Evolutionary conservation across 2,113 vertebrate genomes (phyloP).

Genomic region (Chloroceryle aenea): DNA sequence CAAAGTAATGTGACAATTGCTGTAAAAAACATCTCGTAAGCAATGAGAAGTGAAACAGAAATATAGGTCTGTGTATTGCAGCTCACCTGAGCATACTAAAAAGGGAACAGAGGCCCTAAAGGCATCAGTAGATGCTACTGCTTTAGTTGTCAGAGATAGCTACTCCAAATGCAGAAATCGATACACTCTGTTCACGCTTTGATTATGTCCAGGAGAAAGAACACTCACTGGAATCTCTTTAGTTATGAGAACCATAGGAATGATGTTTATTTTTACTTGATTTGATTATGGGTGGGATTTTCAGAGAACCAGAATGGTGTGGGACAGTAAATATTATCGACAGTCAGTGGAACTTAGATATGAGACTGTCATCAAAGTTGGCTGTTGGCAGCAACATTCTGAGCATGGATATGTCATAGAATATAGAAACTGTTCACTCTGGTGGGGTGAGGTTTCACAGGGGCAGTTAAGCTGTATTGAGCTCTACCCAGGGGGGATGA

Average conservation of each 20-base stretch:
- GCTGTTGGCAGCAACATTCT: background rate
- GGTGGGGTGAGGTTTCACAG: slow-evolving; percentile 9
- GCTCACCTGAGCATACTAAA: background rate
- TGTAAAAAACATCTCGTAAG: background rate
- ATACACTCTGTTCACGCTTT: background rate
- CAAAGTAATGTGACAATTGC: background rate
- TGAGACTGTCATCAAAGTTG: background rate
- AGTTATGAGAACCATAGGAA: background rate
- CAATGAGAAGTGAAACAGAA: background rate
- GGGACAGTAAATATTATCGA: background rate
- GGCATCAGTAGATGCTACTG: background rate
- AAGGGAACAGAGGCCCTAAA: background rate
- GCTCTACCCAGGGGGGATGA: too few species aligned
- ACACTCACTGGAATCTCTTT: background rate
- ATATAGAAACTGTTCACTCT: slow-evolving; percentile 27
- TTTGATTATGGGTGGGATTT: background rate
- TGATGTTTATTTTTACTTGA: background rate
- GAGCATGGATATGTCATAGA: background rate
- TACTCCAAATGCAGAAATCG: background rate
- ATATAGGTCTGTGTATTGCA: background rate
- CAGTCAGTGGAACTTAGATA: background rate
- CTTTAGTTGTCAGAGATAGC: background rate
- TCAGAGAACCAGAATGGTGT: background rate
- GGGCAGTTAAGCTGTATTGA: background rate
- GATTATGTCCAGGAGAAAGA: background rate